These are phyloP conservation scores for Nannospalax galili DNA, from an alignment of 2,113 vertebrate species.

Conservation along the genomic window DNA sequence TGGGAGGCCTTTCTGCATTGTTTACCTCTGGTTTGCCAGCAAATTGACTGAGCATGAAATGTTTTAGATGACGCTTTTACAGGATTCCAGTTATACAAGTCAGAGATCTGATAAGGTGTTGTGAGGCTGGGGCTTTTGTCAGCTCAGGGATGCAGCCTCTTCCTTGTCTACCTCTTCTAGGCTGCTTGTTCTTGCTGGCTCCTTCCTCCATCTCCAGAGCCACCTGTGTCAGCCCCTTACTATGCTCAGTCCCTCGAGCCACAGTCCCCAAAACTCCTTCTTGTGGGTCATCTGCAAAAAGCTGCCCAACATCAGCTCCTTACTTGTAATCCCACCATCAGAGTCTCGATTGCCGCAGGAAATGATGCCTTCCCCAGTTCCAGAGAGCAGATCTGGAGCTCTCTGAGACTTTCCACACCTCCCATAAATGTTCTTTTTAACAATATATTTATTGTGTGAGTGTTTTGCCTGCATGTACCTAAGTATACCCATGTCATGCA, in stretches of 20 bases:
- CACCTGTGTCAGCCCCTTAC: neutral
- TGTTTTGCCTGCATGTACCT: too few relatives aligned
- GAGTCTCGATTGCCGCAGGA: accelerated
- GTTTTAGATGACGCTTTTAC: neutral
- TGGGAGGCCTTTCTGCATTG: neutral
- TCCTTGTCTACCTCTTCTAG: neutral
- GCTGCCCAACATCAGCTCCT: neutral
- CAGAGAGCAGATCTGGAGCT: accelerated
- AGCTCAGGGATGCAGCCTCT: neutral
- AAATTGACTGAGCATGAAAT: neutral
- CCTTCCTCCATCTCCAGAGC: neutral
- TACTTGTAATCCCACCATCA: neutral
- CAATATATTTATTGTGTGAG: too few relatives aligned
- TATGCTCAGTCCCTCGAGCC: neutral
- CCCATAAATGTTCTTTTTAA: too few relatives aligned
- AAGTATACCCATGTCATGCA: too few relatives aligned
- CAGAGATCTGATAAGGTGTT: neutral
- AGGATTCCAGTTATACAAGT: neutral
- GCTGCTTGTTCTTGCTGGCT: too few relatives aligned
- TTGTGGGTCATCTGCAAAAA: neutral
- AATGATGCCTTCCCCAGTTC: accelerated
- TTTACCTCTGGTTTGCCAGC: neutral
- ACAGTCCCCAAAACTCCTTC: neutral
- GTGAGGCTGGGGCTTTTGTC: accelerated
- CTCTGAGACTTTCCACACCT: accelerated